These are phyloP conservation scores for Macrosteles quadrilineatus DNA, from an alignment of 1,140 invertebrate species.

Conservation along the genomic window DNA sequence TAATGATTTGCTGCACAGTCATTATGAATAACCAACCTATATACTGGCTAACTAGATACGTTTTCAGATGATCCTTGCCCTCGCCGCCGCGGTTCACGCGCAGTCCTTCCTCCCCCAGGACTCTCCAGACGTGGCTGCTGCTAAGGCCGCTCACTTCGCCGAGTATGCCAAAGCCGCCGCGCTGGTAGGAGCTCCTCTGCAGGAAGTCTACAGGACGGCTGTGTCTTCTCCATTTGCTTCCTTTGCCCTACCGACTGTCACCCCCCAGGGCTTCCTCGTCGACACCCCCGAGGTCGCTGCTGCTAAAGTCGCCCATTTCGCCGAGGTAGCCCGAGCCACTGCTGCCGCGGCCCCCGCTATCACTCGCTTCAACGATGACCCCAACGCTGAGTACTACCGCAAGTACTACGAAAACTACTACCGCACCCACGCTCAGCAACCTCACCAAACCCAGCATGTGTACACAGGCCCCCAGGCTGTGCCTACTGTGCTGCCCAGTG, in stretches of 20 bases:
- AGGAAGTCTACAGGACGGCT: slow-evolving; percentile 39
- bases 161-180: slow-evolving; percentile 53
- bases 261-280: slow-evolving; percentile 48
- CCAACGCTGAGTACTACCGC: slow-evolving; percentile 37
- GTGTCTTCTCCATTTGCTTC: slow-evolving; percentile 47
- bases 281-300: slow-evolving; percentile 57
- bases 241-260: slow-evolving; percentile 42
- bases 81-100: not conserved
- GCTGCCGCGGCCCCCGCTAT: slow-evolving; percentile 51
- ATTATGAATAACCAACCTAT: too few relatives aligned
- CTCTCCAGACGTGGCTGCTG: slow-evolving; percentile 60
- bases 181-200: slow-evolving; percentile 43
- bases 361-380: slow-evolving; percentile 33
- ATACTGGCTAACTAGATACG: too few relatives aligned
- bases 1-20: too few relatives aligned
- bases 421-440: slow-evolving; percentile 26
- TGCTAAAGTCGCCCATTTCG: slow-evolving; percentile 53
- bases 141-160: slow-evolving; percentile 58
- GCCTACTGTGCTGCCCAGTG: slow-evolving; percentile 54
- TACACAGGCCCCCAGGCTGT: slow-evolving; percentile 32
- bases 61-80: not conserved
- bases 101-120: slow-evolving; percentile 52
- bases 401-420: slow-evolving; percentile 53
- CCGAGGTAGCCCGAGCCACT: slow-evolving; percentile 51
- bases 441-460: slow-evolving; percentile 31